phyloP scores from a whole-genome alignment of 2,113 vertebrate genomes.

The Aegotheles bennettii region DNA sequence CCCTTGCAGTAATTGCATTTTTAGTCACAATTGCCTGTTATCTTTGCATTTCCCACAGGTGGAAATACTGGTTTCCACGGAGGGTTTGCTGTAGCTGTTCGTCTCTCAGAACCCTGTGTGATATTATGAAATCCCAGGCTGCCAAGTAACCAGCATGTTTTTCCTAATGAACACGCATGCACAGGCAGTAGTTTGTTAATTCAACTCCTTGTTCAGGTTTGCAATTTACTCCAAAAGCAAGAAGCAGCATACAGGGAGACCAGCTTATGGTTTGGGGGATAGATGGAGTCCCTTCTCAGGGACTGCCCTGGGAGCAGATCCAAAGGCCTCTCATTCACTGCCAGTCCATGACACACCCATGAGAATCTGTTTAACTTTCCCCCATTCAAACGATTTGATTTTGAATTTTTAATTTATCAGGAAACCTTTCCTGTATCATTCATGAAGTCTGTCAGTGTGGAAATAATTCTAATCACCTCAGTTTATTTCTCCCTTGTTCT shows the following conservation, averaged over 20 bases:
- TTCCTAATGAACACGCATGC: not conserved
- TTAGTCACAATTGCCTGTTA: conserved; percentile 52
- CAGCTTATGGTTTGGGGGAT: not conserved
- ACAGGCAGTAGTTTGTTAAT: conserved; percentile 40
- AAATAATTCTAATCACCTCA: conserved; percentile 28
- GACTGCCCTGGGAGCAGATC: not conserved
- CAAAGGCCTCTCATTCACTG: not conserved
- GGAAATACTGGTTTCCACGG: conserved; percentile 38
- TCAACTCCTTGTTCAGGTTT: not conserved
- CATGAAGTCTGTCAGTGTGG: not conserved
- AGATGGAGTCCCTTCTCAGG: not conserved
- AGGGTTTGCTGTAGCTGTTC: conserved; percentile 39
- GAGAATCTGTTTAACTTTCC: not conserved
- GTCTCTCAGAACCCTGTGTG: conserved; percentile 38
- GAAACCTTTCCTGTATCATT: not conserved
- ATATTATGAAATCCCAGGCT: conserved; percentile 35
- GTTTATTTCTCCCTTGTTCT: conserved; percentile 3
- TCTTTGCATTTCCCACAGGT: conserved; percentile 52
- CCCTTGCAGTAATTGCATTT: conserved; percentile 57
- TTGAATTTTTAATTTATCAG: not conserved
- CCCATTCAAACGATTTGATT: not conserved
- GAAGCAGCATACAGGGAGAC: not conserved
- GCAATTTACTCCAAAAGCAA: conserved; percentile 3
- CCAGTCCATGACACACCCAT: fast-evolving
- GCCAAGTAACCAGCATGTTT: conserved; percentile 26